Evolutionary conservation across 2,113 vertebrate species (phyloP).

Genomic region (Henicopernis longicauda): DNA sequence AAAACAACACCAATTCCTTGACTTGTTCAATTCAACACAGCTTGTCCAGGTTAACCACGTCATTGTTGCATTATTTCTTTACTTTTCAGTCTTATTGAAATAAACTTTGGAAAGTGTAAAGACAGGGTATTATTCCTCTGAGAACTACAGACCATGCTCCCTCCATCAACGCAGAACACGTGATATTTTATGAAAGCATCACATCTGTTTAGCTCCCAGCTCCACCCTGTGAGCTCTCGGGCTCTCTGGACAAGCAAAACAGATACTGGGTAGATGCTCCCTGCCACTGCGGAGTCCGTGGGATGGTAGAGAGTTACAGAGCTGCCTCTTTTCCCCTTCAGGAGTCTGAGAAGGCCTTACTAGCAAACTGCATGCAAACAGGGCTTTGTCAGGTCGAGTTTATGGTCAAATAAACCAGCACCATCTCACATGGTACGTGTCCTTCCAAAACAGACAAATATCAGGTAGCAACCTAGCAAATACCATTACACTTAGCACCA

Average conservation of each 20-base stretch:
- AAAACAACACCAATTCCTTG: not conserved
- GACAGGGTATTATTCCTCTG: not conserved
- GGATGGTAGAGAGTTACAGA: too few relatives aligned
- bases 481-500: not conserved
- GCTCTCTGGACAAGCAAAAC: not conserved
- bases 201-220: not conserved
- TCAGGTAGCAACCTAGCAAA: not conserved
- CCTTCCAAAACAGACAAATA: not conserved
- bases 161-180: rapidly evolving
- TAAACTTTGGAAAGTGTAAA: not conserved
- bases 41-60: not conserved
- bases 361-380: not conserved
- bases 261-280: not conserved
- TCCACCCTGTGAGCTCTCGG: not conserved
- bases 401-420: not conserved
- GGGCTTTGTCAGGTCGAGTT: not conserved
- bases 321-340: not conserved
- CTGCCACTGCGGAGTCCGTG: rapidly evolving
- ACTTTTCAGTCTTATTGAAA: not conserved
- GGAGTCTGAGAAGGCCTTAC: not conserved
- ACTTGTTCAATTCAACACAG: not conserved
- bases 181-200: not conserved
- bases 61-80: not conserved
- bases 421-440: rapidly evolving
- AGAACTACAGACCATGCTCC: not conserved